Conservation (phyloP, 2,888 invertebrate genomes). For the Lobophora halterata region DNA sequence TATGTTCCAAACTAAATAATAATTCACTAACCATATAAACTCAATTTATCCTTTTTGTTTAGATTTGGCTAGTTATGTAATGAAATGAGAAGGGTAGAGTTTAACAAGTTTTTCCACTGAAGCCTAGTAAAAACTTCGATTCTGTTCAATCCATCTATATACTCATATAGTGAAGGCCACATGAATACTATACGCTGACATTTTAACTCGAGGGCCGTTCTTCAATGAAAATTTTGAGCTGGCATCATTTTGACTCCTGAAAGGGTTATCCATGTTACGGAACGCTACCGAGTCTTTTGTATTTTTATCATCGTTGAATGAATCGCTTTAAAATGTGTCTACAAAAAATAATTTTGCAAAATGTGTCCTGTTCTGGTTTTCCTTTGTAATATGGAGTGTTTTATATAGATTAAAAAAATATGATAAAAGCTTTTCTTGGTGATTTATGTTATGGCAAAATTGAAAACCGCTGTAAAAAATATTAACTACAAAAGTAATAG, state of each 20-base stretch:
- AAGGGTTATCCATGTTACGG: slow-evolving; percentile 66
- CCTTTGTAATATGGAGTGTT: slow-evolving; percentile 1
- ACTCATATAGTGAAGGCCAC: too few relatives aligned
- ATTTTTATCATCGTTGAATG: slow-evolving; percentile 66
- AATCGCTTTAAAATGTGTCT: slow-evolving; percentile 52
- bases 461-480: too few relatives aligned
- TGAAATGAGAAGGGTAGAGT: slow-evolving; percentile 6
- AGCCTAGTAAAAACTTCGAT: slow-evolving; percentile 26
- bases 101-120: slow-evolving; percentile 15
- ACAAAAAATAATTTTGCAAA: slow-evolving; percentile 27
- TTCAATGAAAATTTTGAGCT: slow-evolving; percentile 63
- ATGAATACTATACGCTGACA: too few relatives aligned
- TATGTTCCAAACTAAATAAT: too few relatives aligned
- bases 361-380: slow-evolving; percentile 16
- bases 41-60: too few relatives aligned
- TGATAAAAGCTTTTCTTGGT: not conserved
- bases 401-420: not conserved
- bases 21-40: too few relatives aligned
- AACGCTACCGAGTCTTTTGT: slow-evolving; percentile 54
- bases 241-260: slow-evolving; percentile 56
- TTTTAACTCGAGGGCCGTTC: slow-evolving; percentile 62
- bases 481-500: too few relatives aligned
- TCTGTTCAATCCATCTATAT: slow-evolving; percentile 33
- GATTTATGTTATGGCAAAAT: too few relatives aligned
- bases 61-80: slow-evolving; percentile 9